Base-by-base conservation (phyloP, 1,140 invertebrate species). In the Radopholus similis region DNA sequence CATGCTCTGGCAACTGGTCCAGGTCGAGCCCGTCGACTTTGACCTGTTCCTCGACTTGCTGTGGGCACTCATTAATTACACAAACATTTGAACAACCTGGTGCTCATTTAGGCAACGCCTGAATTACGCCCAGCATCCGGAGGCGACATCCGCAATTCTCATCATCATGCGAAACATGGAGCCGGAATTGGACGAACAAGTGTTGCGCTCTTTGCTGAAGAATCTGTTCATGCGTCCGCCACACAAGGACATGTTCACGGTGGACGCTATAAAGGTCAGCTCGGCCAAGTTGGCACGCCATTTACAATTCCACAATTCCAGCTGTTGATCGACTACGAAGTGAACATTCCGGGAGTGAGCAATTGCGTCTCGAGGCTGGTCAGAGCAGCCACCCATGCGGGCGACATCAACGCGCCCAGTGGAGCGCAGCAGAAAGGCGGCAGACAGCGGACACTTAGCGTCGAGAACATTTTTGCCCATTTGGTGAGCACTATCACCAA, bases 1-100 rank as follows among this genome's bases (percentile, higher is more conserved):
- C n/a, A 70, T 70, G 28, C 68, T 70, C 34, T 70, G 68, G 68
- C 68, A 70, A 18, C 26, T 70, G 51, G 38, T 71, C 9, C 62
- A 68, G 13, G 42, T 42, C 4, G 44, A 49, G 8, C 35, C 47
- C 18, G 54, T 68, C 35, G 51, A 63, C 32, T 49, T 68, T 21
- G 42, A 68, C 32, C 32, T 56, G 30, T 44, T 59, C 26, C 38
- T 42, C 49, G 37, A 54, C 44, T 28, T 66, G 18, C 40, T 66
- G 64, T 66, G 21, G 28, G 26, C 6, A 42, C 21, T 44, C 21
- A 15, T 30, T 30, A 28, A 23, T 13, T 13, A 5, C 9, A 63
- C 15, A 58, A 32, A 15, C 34, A 58, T 15, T 59, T 58, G 18
- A 58, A 59, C 8, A 35, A 65, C 28, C 26, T 15, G 21, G 35